Conservation (phyloP, 1,140 invertebrate species). For the Drosophila nigromelanica region DNA sequence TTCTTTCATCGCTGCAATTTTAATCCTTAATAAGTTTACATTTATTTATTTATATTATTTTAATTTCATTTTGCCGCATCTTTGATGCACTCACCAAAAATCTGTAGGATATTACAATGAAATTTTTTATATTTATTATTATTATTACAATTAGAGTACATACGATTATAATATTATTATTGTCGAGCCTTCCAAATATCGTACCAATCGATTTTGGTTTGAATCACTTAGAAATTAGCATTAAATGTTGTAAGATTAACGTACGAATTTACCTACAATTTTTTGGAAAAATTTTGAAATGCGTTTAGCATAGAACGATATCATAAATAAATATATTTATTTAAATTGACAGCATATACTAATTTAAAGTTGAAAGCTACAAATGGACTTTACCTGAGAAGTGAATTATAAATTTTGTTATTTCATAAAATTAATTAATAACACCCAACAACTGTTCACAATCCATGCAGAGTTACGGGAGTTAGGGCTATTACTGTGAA, state of each 20-base stretch:
- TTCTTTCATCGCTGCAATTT: neutral
- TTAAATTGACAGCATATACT: neutral
- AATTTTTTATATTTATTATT: conserved; percentile 28
- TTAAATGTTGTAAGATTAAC: conserved; percentile 39
- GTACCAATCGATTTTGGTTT: neutral
- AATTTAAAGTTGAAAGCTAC: too few species aligned
- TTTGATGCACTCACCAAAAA: conserved; percentile 43
- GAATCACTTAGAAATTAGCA: conserved; percentile 21
- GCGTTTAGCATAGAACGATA: conserved; percentile 5
- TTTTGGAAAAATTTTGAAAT: conserved; percentile 36
- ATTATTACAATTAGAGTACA: neutral
- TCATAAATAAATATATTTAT: conserved; percentile 35
- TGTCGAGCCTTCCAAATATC: conserved; percentile 11
- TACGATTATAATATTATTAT: conserved; percentile 12
- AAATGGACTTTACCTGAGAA: too few species aligned
- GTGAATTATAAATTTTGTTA: too few species aligned
- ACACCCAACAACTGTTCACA: too few species aligned
- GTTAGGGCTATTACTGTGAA: too few species aligned
- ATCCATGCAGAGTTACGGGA: too few species aligned
- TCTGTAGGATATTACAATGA: conserved; percentile 20
- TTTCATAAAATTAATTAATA: too few species aligned
- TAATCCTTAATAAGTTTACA: conserved; percentile 42
- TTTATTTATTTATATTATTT: conserved; percentile 34
- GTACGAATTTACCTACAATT: conserved; percentile 47
- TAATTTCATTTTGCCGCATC: conserved; percentile 32